These are phyloP conservation scores for Papilio machaon DNA, from an alignment of 1,140 invertebrate genomes.

Conservation along the genomic window DNA sequence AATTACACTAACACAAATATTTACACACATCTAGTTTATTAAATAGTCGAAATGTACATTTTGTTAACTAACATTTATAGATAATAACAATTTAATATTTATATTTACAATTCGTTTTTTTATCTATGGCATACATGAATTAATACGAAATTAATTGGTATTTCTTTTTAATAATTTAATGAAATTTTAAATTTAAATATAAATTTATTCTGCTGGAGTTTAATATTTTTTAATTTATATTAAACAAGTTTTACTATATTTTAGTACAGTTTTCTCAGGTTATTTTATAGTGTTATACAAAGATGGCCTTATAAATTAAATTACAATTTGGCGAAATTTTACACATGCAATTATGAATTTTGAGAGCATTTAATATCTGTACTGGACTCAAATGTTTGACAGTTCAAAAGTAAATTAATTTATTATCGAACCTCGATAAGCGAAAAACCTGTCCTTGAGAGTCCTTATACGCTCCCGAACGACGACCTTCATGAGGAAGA, in stretches of 20 bases:
- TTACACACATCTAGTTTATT: slow-evolving; percentile 55
- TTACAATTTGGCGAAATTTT: not conserved
- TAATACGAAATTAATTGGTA: not conserved
- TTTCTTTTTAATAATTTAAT: slow-evolving; percentile 1
- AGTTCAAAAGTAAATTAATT: not conserved
- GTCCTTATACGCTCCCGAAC: too few species aligned
- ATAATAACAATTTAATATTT: slow-evolving; percentile 13
- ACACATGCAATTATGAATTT: not conserved
- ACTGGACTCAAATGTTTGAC: too few species aligned
- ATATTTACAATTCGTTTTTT: slow-evolving; percentile 28
- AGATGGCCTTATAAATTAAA: not conserved
- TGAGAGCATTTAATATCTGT: not conserved
- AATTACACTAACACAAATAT: slow-evolving; percentile 65
- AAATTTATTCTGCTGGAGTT: not conserved
- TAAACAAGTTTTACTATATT: not conserved
- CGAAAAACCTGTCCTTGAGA: too few species aligned
- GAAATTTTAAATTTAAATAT: not conserved
- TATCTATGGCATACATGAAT: slow-evolving; percentile 29
- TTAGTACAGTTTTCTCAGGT: not conserved
- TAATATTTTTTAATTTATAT: not conserved
- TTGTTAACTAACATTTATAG: slow-evolving; percentile 41
- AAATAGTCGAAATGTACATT: slow-evolving; percentile 49
- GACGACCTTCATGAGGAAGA: too few species aligned
- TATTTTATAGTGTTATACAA: not conserved
- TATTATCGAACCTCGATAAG: too few species aligned